Evolutionary conservation across 2,797 vertebrate genomes (phyloP), one percentile per base, ranked within the genome.

Genomic region (Siniperca obscura): DNA sequence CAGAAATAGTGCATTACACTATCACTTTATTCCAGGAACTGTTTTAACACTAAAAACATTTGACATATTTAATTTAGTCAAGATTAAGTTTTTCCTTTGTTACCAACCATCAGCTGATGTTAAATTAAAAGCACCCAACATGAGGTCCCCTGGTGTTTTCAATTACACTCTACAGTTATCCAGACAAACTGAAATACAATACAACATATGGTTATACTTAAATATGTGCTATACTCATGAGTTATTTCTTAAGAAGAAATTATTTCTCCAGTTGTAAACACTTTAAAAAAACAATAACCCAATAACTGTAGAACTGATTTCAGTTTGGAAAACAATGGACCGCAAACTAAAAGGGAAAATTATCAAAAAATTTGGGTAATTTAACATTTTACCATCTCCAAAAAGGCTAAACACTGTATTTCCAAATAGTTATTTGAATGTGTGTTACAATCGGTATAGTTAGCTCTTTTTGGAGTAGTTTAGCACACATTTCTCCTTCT

Each of bases 121-220:
- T 84, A 90, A 92, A 90, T 86, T 83, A 81, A 87, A 91, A 89
- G 66, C 66, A 73, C 61, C 68, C 74, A 83, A 89, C 70, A 85
- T 74, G 76, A 91, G 74, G 40, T 74, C 50, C 65, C 84, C 82
- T 89, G 85, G 89, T 95, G 91, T 90, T 94, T 92, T 90, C 81
- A 92, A 89, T 94, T 90, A 88, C 72, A 67, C 67, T 84, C 77
- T 74, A 82, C 79, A 76, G 76, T 83, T 81, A 85, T 86, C 73
- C 85, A 85, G 83, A 86, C 76, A 61, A 83, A 75, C 70, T 80
- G 67, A 86, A 89, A 90, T 53, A 87, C 57, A 90, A 84, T 82
- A 78, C 74, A 81, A 71, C 89, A 89, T 76, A 76, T 87, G 90
- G 85, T 84, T 91, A 64, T 50, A 73, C 82, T 93, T 90, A 87